phyloP scores from a whole-genome alignment of 2,797 vertebrate genomes.

The Todus mexicanus region DNA sequence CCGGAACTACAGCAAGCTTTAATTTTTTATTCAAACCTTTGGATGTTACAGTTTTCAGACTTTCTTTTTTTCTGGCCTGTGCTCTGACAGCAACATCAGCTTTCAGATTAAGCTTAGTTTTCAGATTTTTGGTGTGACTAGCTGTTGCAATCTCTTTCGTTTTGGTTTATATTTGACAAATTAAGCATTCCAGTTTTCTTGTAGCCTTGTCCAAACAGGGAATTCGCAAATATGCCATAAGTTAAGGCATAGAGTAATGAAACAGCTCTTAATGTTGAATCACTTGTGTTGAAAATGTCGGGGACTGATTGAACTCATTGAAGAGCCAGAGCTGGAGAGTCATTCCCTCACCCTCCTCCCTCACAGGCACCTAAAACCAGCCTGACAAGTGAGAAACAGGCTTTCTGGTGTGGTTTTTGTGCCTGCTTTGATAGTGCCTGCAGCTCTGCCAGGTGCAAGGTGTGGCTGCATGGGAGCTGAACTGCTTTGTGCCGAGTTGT shows the following conservation, averaged over 20 bases:
- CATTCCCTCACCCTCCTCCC: not conserved
- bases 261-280: not conserved
- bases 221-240: not conserved
- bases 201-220: not conserved
- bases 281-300: not conserved
- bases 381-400: constrained; percentile 54
- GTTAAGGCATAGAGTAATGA: not conserved
- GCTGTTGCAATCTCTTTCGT: not conserved
- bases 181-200: not conserved
- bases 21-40: not conserved
- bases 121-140: not conserved
- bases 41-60: not conserved
- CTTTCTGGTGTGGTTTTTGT: constrained; percentile 56
- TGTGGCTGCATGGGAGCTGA: constrained; percentile 45
- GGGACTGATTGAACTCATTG: not conserved
- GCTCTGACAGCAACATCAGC: not conserved
- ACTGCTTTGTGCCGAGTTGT: not conserved
- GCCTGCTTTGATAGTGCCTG: constrained; percentile 24
- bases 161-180: not conserved
- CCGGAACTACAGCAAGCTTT: not conserved
- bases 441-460: constrained; percentile 46
- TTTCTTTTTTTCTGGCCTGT: not conserved
- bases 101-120: not conserved
- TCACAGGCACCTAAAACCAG: constrained; percentile 48
- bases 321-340: not conserved